A percentile compares a stretch with the other conserved stretches of the same genome.
Evolutionary conservation across 2,113 vertebrate genomes (phyloP).

Genomic region (Oncorhynchus gorbuscha): DNA sequence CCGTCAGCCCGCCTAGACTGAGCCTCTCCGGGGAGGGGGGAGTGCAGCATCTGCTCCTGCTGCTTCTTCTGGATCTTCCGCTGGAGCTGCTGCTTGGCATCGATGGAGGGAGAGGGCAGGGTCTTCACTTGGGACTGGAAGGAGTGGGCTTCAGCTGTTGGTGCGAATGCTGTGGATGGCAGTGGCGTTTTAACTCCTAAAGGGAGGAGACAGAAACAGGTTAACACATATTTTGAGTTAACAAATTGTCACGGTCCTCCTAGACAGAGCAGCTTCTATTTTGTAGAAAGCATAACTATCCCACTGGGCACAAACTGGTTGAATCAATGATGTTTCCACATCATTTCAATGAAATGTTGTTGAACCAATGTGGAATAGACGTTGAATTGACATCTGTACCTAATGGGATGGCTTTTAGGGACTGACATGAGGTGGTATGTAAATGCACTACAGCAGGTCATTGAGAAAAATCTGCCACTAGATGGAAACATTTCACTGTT

Average conservation of each 20-base stretch:
- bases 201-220: conserved; percentile 20
- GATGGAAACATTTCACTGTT: conserved; percentile 44
- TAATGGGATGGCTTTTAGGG: no score
- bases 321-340: no score
- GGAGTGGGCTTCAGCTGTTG: conserved; percentile 87
- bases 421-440: no score
- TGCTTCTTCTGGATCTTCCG: conserved; percentile 98
- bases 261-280: background rate
- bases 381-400: no score
- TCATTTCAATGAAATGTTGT: no score
- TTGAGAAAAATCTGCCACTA: conserved; percentile 42
- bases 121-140: conserved; percentile 92
- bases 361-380: no score
- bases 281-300: no score
- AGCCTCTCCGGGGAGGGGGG: conserved; percentile 85
- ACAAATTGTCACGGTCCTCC: background rate
- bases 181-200: conserved; percentile 85
- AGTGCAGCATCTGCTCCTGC: conserved; percentile 94
- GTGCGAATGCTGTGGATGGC: conserved; percentile 87
- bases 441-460: background rate
- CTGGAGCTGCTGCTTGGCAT: conserved; percentile 98
- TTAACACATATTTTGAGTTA: background rate
- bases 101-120: conserved; percentile 85
- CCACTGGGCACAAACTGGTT: no score
- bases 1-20: conserved; percentile 80